These are phyloP conservation scores for Drosophila aldrichi DNA, from an alignment of 2,888 invertebrate species.

Conservation along the genomic window DNA sequence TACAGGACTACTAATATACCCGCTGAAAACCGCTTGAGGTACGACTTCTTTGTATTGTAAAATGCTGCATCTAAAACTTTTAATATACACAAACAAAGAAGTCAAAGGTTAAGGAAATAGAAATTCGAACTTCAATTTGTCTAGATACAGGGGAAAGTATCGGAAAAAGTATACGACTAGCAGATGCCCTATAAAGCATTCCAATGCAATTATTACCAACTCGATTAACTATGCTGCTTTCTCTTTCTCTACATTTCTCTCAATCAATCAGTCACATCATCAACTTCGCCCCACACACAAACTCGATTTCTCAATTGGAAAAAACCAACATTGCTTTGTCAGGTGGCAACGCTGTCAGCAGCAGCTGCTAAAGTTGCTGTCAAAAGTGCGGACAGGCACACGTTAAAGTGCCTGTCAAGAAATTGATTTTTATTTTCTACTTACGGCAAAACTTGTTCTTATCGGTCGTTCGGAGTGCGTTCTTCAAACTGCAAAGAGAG, in stretches of 20 bases:
- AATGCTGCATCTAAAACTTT: slow-evolving; percentile 37
- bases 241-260: neutral
- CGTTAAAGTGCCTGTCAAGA: slow-evolving; percentile 11
- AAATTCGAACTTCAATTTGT: slow-evolving; percentile 11
- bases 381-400: slow-evolving; percentile 10
- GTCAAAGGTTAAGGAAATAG: neutral
- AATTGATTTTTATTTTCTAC: slow-evolving; percentile 1
- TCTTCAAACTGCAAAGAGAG: slow-evolving; percentile 6
- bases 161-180: neutral
- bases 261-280: slow-evolving; percentile 1
- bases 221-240: too few species aligned
- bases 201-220: too few species aligned
- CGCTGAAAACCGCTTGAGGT: too few species aligned
- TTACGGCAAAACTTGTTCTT: slow-evolving; percentile 5
- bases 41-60: slow-evolving; percentile 12
- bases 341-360: slow-evolving; percentile 2
- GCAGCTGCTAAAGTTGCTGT: slow-evolving; percentile 2
- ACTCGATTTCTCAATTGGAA: neutral
- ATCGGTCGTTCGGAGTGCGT: neutral
- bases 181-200: neutral
- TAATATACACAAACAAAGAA: slow-evolving; percentile 17
- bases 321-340: neutral
- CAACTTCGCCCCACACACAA: neutral
- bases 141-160: neutral
- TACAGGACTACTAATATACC: neutral